phyloP scores from a whole-genome alignment of 1,140 invertebrate genomes.

The Zophobas morio region DNA sequence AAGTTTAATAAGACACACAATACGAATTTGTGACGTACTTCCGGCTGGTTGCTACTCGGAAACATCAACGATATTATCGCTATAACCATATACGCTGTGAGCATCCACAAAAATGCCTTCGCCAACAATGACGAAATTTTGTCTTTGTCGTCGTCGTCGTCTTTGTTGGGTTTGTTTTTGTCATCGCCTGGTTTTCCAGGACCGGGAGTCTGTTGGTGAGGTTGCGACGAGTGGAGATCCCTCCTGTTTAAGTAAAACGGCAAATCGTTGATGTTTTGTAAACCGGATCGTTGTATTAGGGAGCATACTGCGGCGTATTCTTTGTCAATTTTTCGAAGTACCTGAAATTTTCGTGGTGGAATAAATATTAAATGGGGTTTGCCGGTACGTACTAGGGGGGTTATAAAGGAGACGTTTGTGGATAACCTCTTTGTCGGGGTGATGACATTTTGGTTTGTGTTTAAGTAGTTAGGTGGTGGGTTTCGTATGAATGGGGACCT shows the following conservation, averaged over 20 bases:
- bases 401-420: not conserved
- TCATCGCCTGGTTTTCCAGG: slow-evolving; percentile 62
- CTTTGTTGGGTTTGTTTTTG: slow-evolving; percentile 64
- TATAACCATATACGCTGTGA: slow-evolving; percentile 81
- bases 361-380: not conserved
- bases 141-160: slow-evolving; percentile 75
- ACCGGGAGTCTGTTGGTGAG: slow-evolving; percentile 53
- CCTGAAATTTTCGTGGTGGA: slow-evolving; percentile 26
- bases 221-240: slow-evolving; percentile 56
- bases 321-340: slow-evolving; percentile 63
- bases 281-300: slow-evolving; percentile 66
- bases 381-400: no score
- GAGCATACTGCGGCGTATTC: slow-evolving; percentile 69
- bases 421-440: slow-evolving; percentile 8
- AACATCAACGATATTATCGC: slow-evolving; percentile 79
- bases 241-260: slow-evolving; percentile 59
- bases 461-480: no score
- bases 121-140: slow-evolving; percentile 79
- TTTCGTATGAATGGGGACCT: no score
- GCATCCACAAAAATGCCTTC: slow-evolving; percentile 83
- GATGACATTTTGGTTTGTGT: no score
- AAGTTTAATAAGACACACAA: not conserved
- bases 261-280: slow-evolving; percentile 64
- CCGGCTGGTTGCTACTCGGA: slow-evolving; percentile 80
- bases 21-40: slow-evolving; percentile 69